Evolutionary conservation across 2,888 invertebrate genomes (phyloP).

Genomic region (Chloromyia formosa): DNA sequence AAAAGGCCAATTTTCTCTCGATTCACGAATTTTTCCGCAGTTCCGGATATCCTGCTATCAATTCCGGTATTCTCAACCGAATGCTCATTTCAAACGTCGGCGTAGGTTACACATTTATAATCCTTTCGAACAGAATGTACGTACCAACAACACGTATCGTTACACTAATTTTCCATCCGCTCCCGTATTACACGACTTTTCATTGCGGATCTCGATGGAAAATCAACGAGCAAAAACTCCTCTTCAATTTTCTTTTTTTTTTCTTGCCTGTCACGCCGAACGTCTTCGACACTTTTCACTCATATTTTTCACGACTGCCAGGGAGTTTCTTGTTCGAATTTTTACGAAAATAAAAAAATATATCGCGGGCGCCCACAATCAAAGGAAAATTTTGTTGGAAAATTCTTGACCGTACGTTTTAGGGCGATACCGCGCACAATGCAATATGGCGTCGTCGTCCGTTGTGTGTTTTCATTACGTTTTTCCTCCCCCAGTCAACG

Average conservation of each 20-base stretch:
- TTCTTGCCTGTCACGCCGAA: not conserved
- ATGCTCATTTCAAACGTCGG: no score
- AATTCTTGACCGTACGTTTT: slow-evolving; percentile 48
- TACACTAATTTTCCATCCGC: slow-evolving; percentile 24
- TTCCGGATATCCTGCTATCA: no score
- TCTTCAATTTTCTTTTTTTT: no score
- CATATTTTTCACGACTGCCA: slow-evolving; percentile 30
- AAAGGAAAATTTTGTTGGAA: slow-evolving; percentile 43
- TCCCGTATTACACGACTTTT: slow-evolving; percentile 11
- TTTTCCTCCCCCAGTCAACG: slow-evolving; percentile 12
- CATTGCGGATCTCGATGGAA: not conserved
- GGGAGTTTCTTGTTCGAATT: not conserved
- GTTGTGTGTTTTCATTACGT: slow-evolving; percentile 48
- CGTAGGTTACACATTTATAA: not conserved
- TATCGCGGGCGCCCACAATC: slow-evolving; percentile 50
- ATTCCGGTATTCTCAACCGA: no score
- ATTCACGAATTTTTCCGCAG: no score
- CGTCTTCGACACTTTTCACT: slow-evolving; percentile 33
- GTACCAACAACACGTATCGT: slow-evolving; percentile 17
- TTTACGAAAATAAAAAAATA: slow-evolving; percentile 17
- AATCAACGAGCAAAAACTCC: not conserved
- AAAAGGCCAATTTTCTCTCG: no score
- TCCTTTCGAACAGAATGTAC: slow-evolving; percentile 1
- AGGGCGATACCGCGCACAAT: slow-evolving; percentile 49
- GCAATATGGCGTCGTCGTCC: slow-evolving; percentile 51